These are phyloP conservation scores for Drosophila lutescens DNA, from an alignment of 2,888 invertebrate genomes.

Conservation along the genomic window DNA sequence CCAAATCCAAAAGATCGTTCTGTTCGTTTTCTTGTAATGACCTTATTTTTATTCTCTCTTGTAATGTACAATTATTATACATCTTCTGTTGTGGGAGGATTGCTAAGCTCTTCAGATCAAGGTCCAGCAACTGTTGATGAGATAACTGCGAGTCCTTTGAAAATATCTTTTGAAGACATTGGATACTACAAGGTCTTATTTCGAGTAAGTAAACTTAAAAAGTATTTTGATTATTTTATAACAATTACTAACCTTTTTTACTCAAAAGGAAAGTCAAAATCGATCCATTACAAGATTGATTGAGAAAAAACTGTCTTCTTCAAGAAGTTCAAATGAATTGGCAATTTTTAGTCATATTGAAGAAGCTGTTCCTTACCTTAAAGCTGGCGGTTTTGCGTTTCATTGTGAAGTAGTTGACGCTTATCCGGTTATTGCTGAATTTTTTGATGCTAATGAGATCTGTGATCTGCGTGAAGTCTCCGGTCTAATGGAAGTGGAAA, in stretches of 20 bases:
- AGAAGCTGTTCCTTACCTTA: slow-evolving; percentile 84
- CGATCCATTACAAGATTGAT: slow-evolving; percentile 67
- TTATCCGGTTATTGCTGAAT: slow-evolving; percentile 83
- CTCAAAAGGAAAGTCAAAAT: slow-evolving; percentile 69
- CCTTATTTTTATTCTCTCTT: slow-evolving; percentile 75
- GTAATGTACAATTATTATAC: slow-evolving; percentile 84
- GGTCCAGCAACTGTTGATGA: slow-evolving; percentile 81
- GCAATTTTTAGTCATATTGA: slow-evolving; percentile 74
- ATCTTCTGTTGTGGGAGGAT: slow-evolving; percentile 83
- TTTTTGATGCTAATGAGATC: slow-evolving; percentile 84
- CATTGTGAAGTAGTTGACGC: slow-evolving; percentile 85
- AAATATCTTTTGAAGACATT: slow-evolving; percentile 82
- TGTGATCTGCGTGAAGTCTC: slow-evolving; percentile 84
- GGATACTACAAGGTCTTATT: slow-evolving; percentile 83
- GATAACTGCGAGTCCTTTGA: slow-evolving; percentile 76
- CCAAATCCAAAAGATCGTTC: slow-evolving; percentile 70
- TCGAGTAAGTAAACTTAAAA: slow-evolving; percentile 61
- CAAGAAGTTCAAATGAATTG: slow-evolving; percentile 65
- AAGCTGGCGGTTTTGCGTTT: slow-evolving; percentile 85
- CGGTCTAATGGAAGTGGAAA: slow-evolving; percentile 77
- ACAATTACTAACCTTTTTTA: too few species aligned
- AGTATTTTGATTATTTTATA: background rate
- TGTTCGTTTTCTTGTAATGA: slow-evolving; percentile 74
- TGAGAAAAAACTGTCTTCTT: slow-evolving; percentile 68
- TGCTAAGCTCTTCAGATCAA: slow-evolving; percentile 77